These are phyloP conservation scores for Dione juno DNA, from an alignment of 2,888 invertebrate genomes.

Conservation along the genomic window DNA sequence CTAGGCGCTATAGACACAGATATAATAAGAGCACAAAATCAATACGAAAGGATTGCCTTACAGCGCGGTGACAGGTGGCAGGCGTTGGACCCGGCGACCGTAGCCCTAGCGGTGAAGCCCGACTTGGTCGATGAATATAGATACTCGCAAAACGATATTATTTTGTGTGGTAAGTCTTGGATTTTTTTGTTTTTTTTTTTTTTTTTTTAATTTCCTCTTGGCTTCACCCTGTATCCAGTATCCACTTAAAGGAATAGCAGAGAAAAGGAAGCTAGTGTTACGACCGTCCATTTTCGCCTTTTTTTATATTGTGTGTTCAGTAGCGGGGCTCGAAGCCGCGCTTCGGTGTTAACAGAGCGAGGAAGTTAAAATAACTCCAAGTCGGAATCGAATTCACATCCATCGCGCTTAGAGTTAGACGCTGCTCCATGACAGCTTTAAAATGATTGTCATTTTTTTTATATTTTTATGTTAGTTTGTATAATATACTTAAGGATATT, in stretches of 20 bases:
- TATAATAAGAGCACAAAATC: conserved; percentile 64
- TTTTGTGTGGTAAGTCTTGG: conserved; percentile 61
- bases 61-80: conserved; percentile 55
- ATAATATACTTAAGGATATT: too few species aligned
- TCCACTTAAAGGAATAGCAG: too few species aligned
- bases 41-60: conserved; percentile 62
- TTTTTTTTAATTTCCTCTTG: too few species aligned
- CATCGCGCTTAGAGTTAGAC: too few species aligned
- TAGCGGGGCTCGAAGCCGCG: neutral
- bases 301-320: neutral
- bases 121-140: conserved; percentile 65
- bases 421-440: too few species aligned
- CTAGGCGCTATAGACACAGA: conserved; percentile 64
- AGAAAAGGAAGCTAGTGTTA: neutral
- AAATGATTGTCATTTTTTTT: too few species aligned
- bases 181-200: neutral
- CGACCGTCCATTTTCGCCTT: neutral
- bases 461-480: too few species aligned
- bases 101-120: conserved; percentile 60
- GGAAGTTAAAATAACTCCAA: too few species aligned
- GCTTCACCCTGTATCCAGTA: neutral
- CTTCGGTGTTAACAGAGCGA: neutral
- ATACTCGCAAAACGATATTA: conserved; percentile 67
- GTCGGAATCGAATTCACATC: too few species aligned
- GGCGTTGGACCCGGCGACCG: conserved; percentile 65